Base-by-base conservation (phyloP, 2,888 invertebrate species). In the Ophion costatus region DNA sequence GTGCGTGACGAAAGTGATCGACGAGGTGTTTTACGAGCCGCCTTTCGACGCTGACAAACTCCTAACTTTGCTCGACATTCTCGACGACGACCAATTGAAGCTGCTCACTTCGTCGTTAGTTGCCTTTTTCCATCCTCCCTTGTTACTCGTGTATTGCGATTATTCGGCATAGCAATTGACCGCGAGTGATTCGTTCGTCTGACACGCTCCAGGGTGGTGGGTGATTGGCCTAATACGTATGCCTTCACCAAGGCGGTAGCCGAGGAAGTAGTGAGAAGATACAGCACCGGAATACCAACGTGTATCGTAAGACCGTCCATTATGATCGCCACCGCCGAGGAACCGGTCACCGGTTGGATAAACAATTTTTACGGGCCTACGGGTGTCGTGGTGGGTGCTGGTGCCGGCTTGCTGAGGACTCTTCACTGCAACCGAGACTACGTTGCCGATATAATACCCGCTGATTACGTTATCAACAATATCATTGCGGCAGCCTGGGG, bases 241-340 rank as follows among this genome's bases (percentile, higher is more conserved):
- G 95, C 96, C 0, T 96, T 95, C 91, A 96, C 97, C 0, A 97
- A 97, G 93, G 96, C 96, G 9, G 90, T 97, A 20, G 96, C 96
- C 0, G 97, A 97, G 90, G 95, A 95, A 74, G 89, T 95, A 4
- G 94, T 97, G 0, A 92, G 94, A 38, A 94, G 94, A 78, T 95
- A 95, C 89, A 94, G 95, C 0, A 89, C 92, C 6, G 94, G 94
- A 17, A 90, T 97, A 7, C 97, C 97, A 0, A 91, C 96, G 0
- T 95, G 95, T 83, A 95, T 97, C 66, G 94, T 97, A 61, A 93
- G 97, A 82, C 97, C 97, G 0, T 96, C 96, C 3, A 96, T 96
- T 86, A 95, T 94, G 74, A 89, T 92, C 5, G 92, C 94, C 2
- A 94, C 94, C 0, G 87, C 86, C 56, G 89, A 91, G 24, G 94